Conservation (phyloP, 2,888 invertebrate genomes). For the Cheilosia scutellata region DNA sequence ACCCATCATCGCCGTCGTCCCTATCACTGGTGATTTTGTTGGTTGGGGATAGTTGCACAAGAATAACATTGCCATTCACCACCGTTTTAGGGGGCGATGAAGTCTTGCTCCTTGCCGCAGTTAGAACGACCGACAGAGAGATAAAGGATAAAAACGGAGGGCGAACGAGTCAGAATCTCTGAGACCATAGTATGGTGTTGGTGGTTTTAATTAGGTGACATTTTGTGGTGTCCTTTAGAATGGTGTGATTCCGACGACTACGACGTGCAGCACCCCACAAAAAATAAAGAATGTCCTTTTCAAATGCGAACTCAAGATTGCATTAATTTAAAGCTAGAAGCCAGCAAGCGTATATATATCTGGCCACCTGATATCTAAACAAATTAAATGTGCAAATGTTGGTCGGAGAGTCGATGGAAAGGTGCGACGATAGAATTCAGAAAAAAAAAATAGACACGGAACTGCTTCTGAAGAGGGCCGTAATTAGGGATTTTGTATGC, state of each 20-base stretch:
- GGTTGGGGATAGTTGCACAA: conserved; percentile 25
- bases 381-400: conserved; percentile 67
- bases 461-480: conserved; percentile 60
- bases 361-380: conserved; percentile 59
- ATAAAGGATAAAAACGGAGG: background rate
- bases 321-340: conserved; percentile 63
- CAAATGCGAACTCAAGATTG: conserved; percentile 63
- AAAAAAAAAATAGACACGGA: conserved; percentile 44
- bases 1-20: background rate
- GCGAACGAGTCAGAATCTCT: background rate
- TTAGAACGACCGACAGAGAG: background rate
- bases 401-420: background rate
- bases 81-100: background rate
- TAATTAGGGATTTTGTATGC: conserved; percentile 69
- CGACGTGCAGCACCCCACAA: background rate
- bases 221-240: conserved; percentile 63
- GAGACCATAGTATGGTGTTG: background rate
- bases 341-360: conserved; percentile 48
- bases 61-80: conserved; percentile 3
- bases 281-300: conserved; percentile 49
- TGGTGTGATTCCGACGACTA: conserved; percentile 26
- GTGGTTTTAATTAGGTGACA: conserved; percentile 62
- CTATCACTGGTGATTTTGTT: conserved; percentile 12
- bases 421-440: background rate
- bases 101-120: background rate